phyloP scores from a whole-genome alignment of 2,888 invertebrate species.

The Tribolium freemani region DNA sequence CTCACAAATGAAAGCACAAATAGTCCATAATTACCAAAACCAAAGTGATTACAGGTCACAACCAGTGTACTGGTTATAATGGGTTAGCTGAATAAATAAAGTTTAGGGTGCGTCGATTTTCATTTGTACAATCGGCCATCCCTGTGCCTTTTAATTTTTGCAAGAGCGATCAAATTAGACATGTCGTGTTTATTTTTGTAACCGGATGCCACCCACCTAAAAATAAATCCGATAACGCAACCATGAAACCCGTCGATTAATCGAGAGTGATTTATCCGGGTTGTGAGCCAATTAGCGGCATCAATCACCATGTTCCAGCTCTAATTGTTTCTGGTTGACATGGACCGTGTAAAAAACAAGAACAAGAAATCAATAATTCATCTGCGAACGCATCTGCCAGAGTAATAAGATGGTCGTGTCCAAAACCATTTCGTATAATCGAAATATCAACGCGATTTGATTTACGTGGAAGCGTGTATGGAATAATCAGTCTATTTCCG shows the following conservation, averaged over 20 bases:
- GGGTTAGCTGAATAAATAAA: background rate
- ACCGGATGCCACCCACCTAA: background rate
- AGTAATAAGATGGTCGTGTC: constrained; percentile 41
- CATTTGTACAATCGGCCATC: background rate
- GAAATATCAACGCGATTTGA: constrained; percentile 53
- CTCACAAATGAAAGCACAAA: too few relatives aligned
- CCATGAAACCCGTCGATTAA: constrained; percentile 2
- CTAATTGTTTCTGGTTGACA: constrained; percentile 18
- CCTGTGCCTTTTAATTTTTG: constrained; percentile 7
- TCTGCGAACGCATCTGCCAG: constrained; percentile 36
- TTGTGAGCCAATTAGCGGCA: constrained; percentile 22
- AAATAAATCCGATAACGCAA: constrained; percentile 22
- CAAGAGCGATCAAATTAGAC: constrained; percentile 5
- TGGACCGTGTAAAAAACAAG: constrained; percentile 4
- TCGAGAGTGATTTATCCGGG: constrained; percentile 25
- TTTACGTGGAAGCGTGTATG: constrained; percentile 54
- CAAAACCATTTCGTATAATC: constrained; percentile 46
- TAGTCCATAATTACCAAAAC: background rate
- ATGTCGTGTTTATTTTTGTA: background rate
- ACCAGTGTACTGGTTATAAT: background rate
- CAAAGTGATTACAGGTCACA: background rate
- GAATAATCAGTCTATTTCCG: constrained; percentile 58
- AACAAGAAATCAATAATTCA: constrained; percentile 40
- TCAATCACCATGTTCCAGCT: constrained; percentile 28
- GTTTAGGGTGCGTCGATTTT: background rate